Evolutionary conservation across 2,888 invertebrate genomes (phyloP), one percentile per base, ranked within the genome.

Genomic region (Alcis repandata): DNA sequence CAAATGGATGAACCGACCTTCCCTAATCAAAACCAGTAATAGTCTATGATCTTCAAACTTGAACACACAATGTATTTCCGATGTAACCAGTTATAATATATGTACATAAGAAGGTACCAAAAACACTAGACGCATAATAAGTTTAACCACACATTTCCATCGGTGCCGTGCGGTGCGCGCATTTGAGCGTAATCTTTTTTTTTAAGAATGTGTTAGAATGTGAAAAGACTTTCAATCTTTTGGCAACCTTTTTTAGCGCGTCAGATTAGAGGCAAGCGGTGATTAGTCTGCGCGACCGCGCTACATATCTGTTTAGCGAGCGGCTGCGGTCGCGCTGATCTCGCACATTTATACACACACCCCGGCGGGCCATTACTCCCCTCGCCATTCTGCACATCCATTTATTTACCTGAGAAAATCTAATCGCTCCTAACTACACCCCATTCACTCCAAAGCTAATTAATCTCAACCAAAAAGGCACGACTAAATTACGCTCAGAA

Each of bases 261-360:
- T 72, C 73, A 75, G 75, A 76, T 79, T 77, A 76, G 77, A 76
- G 77, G 70, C 66, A 65, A 69, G 63, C 71, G 69, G 77, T 78
- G 85, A 86, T 86, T 83, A 86, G 79, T 81, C 74, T 69, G 70
- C 60, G 73, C 68, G 71, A 76, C 71, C 74, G 67, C 76, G 75
- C 77, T 72, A 81, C 81, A 79, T 73, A 79, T 82, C 82, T 81
- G 80, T 79, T 79, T 77, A 80, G 82, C 73, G 76, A 51, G 75
- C 69, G 74, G 72, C 66, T 57, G 61, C 63, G 57, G 60, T 36
- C 65, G 52, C 69, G 71, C 77, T 81, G 78, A 83, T 74, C 81
- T 79, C 71, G 68, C 75, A 77, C 81, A 83, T 85, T 84, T 81
- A 74, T 83, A 81, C 74, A 70, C 71, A 70, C 46, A 46, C 46